Base-by-base conservation (phyloP, 2,888 invertebrate genomes). In the Eupithecia centaureata region DNA sequence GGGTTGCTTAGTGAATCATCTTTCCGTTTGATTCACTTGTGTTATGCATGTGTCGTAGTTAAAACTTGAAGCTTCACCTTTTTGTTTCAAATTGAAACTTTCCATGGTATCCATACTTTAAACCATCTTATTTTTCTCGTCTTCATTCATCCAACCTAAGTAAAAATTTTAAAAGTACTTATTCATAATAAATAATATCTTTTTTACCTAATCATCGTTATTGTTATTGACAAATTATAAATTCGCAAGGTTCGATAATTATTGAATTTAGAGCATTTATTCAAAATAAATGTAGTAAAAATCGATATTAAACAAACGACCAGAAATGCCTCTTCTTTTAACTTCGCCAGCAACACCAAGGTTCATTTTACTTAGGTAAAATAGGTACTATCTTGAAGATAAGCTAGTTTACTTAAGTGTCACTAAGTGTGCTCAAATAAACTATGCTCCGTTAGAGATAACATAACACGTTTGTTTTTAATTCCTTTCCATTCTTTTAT, bases 21-120 rank as follows among this genome's bases (percentile, higher is more conserved):
- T 91, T 89, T 90, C 90, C 90, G 91, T 86, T 83, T 86, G 89
- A 90, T 86, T 89, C 89, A 87, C 85, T 77, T 75, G 71, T 72
- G 28, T 52, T 58, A 38, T 73, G 65, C 70, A 65, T 32, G 57
- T 57, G 32, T 57, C 30, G n/a, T 25, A 52, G 52, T 51, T 25
- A 15, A 22, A 52, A 52, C 13, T 52, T 25, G 5, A 51, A 51
- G 51, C 12, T 10, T 33, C 33, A 33, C 33, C 33, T 8, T 8
- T 8, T 5, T 8, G 33, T 71, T 71, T 62, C 22, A 64, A 69
- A 25, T 15, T 38, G 5, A 42, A 18, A 18, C 1, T 42, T 42
- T 42, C 18, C 42, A 42, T 10, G 1, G 10, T n/a, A n/a, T 38
- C 35, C 35, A n/a, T 0, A n/a, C n/a, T 15, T 35, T 15, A 35